These are phyloP conservation scores for Arge pagana DNA, from an alignment of 2,888 invertebrate species.

Conservation along the genomic window DNA sequence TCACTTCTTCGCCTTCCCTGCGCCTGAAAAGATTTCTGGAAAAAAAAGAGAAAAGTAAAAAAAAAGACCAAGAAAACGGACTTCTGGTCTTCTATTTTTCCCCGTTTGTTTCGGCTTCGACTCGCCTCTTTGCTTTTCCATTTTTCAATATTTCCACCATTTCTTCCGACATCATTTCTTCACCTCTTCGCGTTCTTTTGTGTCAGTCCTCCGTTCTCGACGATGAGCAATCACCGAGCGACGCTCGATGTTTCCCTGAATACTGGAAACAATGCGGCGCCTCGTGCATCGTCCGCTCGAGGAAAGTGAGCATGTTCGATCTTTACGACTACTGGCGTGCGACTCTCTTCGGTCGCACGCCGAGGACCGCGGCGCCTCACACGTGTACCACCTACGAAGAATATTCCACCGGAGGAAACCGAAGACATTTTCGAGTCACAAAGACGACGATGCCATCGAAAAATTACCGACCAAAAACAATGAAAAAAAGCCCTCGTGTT, in stretches of 20 bases:
- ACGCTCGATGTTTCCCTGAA: slow-evolving; percentile 15
- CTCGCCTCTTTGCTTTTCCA: slow-evolving; percentile 20
- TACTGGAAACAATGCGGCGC: slow-evolving; percentile 15
- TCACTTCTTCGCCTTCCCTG: no score
- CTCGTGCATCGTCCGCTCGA: neutral
- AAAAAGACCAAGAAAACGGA: slow-evolving; percentile 17
- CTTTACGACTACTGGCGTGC: slow-evolving; percentile 18
- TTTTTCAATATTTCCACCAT: slow-evolving; percentile 9
- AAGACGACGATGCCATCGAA: no score
- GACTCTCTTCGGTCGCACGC: no score
- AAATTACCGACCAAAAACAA: no score
- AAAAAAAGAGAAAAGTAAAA: neutral
- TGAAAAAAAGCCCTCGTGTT: no score
- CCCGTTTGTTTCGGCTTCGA: no score
- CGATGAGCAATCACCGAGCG: neutral
- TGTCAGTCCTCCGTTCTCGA: slow-evolving; percentile 6
- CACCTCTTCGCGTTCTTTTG: slow-evolving; percentile 2
- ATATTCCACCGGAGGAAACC: no score
- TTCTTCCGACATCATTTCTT: slow-evolving; percentile 16
- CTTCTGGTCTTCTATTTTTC: slow-evolving; percentile 27
- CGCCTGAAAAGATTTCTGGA: neutral
- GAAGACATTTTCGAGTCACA: no score
- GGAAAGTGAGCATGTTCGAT: neutral
- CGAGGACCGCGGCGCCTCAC: no score
- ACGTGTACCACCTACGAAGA: no score